Conservation (phyloP, 2,797 vertebrate genomes). For the Arnoldichthys spilopterus region DNA sequence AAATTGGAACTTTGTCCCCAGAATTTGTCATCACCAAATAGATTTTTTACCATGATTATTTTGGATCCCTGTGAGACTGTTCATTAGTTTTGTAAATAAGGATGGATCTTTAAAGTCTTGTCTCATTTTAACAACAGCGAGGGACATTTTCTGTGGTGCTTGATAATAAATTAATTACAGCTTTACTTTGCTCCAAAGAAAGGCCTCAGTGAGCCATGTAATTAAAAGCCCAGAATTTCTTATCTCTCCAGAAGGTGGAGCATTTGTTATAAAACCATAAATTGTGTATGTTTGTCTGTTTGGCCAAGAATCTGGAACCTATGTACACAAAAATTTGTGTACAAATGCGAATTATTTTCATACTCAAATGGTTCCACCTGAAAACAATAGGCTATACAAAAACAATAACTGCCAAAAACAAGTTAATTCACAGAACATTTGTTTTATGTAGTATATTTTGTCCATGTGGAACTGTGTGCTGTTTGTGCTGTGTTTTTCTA, state of each 20-base stretch:
- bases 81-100: background rate
- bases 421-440: background rate
- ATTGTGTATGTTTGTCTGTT: slow-evolving; percentile 7
- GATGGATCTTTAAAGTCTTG: background rate
- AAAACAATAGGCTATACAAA: background rate
- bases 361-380: background rate
- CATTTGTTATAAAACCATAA: background rate
- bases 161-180: slow-evolving; percentile 2
- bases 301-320: background rate
- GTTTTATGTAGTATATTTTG: too few species aligned
- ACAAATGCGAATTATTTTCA: background rate
- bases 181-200: background rate
- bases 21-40: background rate
- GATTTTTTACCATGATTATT: background rate
- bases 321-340: background rate
- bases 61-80: background rate
- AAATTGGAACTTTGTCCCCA: background rate
- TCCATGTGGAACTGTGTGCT: background rate
- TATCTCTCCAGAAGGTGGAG: background rate
- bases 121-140: background rate
- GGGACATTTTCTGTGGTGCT: background rate
- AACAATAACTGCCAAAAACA: background rate
- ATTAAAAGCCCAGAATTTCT: background rate
- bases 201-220: slow-evolving; percentile 11
- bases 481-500: background rate